Base-by-base conservation (phyloP, 1,140 invertebrate genomes). In the Campoletis sonorensis region DNA sequence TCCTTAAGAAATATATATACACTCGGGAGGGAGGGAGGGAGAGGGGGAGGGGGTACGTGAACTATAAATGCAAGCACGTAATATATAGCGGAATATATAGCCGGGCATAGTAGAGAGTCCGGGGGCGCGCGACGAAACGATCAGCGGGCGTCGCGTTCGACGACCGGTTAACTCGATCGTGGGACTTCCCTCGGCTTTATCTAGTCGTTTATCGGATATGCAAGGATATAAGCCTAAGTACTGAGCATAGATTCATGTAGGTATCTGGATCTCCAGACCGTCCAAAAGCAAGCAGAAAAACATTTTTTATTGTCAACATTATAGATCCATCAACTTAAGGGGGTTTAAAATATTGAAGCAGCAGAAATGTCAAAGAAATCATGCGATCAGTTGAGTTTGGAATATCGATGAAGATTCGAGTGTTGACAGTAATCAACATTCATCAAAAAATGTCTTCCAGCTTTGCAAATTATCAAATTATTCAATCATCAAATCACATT, bases 131-230 rank as follows among this genome's bases (percentile, higher is more conserved):
- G 70, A 72, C 40, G 16, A 37, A 72, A 72, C 70, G 70, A 72
- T 49, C 70, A 40, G 70, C 70, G 70, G 70, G 37, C 70, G 70
- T 72, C 70, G 70, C 70, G 70, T 72, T 72, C 70, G 70, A 72
- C 70, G 70, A 72, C 70, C 70, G 70, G 70, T 72, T 72, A 72
- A 72, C 70, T 72, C 70, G 70, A 72, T 72, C 70, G 70, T 72
- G 70, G 70, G 70, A 72, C 70, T 72, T 72, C 37, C n/a, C 37
- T 26, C 40, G 37, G 70, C 7, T 72, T 72, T 72, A 72, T 72
- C 70, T 72, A 33, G 70, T 72, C 70, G 70, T 49, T 72, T 49
- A 72, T 72, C 70, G 37, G 70, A 72, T 72, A 72, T 21, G 8
- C 70, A 72, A 40, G 70, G 40, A 72, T 72, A 21, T 21, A 72